These are phyloP conservation scores for Rhabdornis inornatus DNA, from an alignment of 2,113 vertebrate genomes.

Conservation along the genomic window DNA sequence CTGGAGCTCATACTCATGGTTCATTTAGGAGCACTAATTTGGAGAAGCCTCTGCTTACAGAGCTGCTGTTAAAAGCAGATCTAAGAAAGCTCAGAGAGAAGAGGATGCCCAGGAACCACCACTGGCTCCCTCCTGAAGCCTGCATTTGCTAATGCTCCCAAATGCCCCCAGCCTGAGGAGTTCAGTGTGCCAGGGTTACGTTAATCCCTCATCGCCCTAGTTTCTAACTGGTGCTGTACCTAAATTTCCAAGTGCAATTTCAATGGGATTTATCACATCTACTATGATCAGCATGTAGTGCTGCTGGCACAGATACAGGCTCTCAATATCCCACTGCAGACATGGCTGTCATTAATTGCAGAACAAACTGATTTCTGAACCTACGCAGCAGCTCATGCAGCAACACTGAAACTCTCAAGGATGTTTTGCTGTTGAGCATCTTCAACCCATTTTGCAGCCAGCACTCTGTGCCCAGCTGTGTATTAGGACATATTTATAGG, in stretches of 20 bases:
- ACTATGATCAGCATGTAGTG: neutral
- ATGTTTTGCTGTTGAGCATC: neutral
- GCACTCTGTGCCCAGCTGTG: neutral
- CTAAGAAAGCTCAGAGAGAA: neutral
- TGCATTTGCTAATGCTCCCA: conserved; percentile 6
- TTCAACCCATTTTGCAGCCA: neutral
- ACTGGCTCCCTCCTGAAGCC: neutral
- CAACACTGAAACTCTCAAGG: neutral
- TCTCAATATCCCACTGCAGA: neutral
- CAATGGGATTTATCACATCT: conserved; percentile 40
- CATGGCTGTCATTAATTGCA: neutral
- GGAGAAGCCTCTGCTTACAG: neutral
- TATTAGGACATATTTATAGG: neutral
- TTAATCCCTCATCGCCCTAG: conserved; percentile 52
- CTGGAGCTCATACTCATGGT: neutral
- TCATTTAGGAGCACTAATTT: neutral
- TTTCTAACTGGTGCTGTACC: conserved; percentile 42
- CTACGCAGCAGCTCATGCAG: neutral
- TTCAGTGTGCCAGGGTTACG: conserved; percentile 5
- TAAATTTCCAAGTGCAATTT: conserved; percentile 59
- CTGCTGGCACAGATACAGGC: conserved; percentile 17
- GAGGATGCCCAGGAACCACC: neutral
- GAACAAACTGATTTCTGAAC: conserved; percentile 14
- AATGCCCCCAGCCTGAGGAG: neutral
- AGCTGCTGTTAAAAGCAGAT: neutral